phyloP scores from a whole-genome alignment of 2,113 vertebrate genomes.

The Bathybates hornii region DNA sequence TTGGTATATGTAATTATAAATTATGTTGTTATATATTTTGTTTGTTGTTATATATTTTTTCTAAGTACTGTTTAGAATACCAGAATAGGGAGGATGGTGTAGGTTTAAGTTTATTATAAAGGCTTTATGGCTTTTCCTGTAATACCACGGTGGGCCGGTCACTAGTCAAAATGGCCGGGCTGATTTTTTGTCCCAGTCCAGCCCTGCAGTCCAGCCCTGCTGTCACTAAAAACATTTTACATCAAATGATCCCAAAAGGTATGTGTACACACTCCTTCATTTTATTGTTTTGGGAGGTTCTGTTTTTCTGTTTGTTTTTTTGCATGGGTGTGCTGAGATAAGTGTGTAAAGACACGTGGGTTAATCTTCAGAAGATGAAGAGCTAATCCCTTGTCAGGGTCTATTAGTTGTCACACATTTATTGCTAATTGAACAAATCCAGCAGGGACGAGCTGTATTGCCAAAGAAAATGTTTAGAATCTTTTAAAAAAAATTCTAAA shows the following conservation, averaged over 20 bases:
- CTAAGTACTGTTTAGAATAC: background rate
- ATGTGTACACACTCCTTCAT: background rate
- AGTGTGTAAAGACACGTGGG: constrained; percentile 36
- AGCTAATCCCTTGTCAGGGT: constrained; percentile 54
- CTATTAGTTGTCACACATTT: constrained; percentile 28
- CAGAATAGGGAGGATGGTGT: background rate
- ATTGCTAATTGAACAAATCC: constrained; percentile 41
- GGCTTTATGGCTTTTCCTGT: background rate
- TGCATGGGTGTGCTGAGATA: background rate
- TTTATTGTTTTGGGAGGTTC: background rate
- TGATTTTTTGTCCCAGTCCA: background rate
- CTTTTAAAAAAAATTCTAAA: background rate
- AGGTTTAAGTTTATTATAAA: background rate
- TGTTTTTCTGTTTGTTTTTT: background rate
- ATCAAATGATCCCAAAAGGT: background rate
- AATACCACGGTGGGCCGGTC: background rate
- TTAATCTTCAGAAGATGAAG: constrained; percentile 49
- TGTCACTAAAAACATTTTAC: background rate
- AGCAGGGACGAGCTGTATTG: background rate
- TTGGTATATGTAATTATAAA: background rate
- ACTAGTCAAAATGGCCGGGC: background rate
- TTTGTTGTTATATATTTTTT: background rate
- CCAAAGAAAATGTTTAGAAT: background rate
- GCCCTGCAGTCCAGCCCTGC: too few species aligned
- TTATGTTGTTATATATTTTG: background rate